phyloP scores from a whole-genome alignment of 2,113 vertebrate species.

The Petrocephalus microphthalmus region DNA sequence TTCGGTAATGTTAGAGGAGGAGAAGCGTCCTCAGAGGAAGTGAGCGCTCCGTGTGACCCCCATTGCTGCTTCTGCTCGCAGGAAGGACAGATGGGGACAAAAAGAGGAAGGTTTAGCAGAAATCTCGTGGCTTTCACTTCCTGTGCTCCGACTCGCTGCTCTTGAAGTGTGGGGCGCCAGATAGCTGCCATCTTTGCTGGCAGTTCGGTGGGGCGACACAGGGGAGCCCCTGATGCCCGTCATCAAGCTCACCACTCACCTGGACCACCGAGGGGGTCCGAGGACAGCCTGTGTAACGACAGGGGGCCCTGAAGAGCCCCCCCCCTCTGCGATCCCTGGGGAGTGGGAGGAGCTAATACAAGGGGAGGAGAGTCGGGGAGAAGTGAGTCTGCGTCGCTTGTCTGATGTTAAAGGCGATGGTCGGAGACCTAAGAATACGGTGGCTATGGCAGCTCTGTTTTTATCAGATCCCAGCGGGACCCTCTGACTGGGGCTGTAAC shows the following conservation, averaged over 20 bases:
- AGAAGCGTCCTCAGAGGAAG: background rate
- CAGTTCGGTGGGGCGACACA: background rate
- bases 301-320: constrained; percentile 28
- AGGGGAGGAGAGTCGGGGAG: background rate
- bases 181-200: background rate
- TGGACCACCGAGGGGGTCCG: constrained; percentile 28
- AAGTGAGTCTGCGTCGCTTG: background rate
- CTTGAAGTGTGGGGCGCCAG: too few relatives aligned
- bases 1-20: too few relatives aligned
- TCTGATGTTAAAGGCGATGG: background rate
- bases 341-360: too few relatives aligned
- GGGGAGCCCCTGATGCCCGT: too few relatives aligned
- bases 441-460: background rate
- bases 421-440: background rate
- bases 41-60: background rate
- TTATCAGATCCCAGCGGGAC: background rate
- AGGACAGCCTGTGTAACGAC: constrained; percentile 35
- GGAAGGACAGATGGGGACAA: background rate
- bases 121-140: constrained; percentile 48
- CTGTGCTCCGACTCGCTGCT: constrained; percentile 19
- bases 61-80: background rate
- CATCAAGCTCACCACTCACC: too few relatives aligned
- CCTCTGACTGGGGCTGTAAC: background rate
- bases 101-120: background rate
- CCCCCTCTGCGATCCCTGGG: constrained; percentile 26